Base-by-base conservation (phyloP, 2,888 invertebrate genomes). In the Spodoptera littoralis region DNA sequence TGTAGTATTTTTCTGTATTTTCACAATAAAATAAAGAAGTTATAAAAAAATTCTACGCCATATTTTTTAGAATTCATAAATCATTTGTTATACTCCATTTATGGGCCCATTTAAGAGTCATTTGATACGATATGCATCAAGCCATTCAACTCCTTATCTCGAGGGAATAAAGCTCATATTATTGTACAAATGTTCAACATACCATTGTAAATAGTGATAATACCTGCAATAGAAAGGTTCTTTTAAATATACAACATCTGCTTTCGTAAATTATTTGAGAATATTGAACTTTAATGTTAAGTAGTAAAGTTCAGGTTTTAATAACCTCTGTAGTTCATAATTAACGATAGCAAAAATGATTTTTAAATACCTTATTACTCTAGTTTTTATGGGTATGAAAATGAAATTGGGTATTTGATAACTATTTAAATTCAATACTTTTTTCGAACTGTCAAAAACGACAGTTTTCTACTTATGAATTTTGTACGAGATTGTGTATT, bases 151-250 rank as follows among this genome's bases (percentile, higher is more conserved):
- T 13, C 18, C 57, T 57, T 49, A 62, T 53, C 77, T 45, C 9
- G 2, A 49, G 41, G 55, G 64, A 76, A 41, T 71, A 70, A 73
- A 73, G 67, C 55, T 76, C 58, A 65, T 58, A 71, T 36, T 36
- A 36, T 55, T 71, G 51, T 75, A 66, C 61, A 62, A 76, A 71
- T 60, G 66, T 73, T 73, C 61, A 66, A 73, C 76, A 73, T 71
- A 75, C 72, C 76, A 73, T 72, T 72, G 76, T 64, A 76, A 76
- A 76, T 76, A 73, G 76, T 76, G 73, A 62, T 73, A 73, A 76
- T 76, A 73, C 76, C 72, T 75, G 71, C 24, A 73, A 71, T 75
- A 70, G 76, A 75, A 65, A 73, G 70, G 70, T 63, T 49, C 59
- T 51, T 74, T 62, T 71, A 59, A 58, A 65, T 54, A 71, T 27